Evolutionary conservation across 2,797 vertebrate species (phyloP), one percentile per base, ranked within the genome.

Genomic region (Peromyscus nudipes): DNA sequence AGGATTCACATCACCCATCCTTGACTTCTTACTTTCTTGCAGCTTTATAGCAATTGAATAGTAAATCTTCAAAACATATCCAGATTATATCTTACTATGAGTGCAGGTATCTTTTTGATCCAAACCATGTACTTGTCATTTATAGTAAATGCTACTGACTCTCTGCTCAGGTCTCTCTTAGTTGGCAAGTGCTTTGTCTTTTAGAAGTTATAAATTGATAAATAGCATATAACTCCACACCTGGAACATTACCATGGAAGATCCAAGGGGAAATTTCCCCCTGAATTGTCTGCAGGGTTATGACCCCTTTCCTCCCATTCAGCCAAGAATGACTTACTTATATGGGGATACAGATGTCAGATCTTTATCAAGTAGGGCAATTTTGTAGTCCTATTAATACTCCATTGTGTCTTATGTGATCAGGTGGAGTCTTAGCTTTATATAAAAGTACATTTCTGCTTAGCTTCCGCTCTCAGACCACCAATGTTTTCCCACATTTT

Each of bases 1-100:
- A 17, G n/a, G 7, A 57, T 89, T 89, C 25, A 27, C 21, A 79
- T 23, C 76, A 60, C 49, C 65, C 65, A 81, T 25, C 29, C 80
- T n/a, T 80, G 25, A 89, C 7, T 82, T 65, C 46, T 73, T 55
- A 67, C 13, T 91, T 67, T 82, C 55, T 71, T 76, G 25, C 17
- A 96, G 64, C 14, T 91, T n/a, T 69, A 55, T 10, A 77, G 52
- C 37, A 92, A 25, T 77, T 40, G 12, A 46, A 3, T 62, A 77
- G 7, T 12, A 92, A 73, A 94, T 11, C 12, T 46, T 76, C 34
- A 83, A 96, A 95, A 92, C 87, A 82, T 12, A 82, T 49, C 60
- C 43, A 71, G 6, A 67, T 79, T 27, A 82, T 85, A 71, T 67
- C n/a, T 86, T 55, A 89, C 25, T 34, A 34, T 17, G 85, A 96